Evolutionary conservation across 2,888 invertebrate genomes (phyloP).

Genomic region (Pyrocoelia pectoralis): DNA sequence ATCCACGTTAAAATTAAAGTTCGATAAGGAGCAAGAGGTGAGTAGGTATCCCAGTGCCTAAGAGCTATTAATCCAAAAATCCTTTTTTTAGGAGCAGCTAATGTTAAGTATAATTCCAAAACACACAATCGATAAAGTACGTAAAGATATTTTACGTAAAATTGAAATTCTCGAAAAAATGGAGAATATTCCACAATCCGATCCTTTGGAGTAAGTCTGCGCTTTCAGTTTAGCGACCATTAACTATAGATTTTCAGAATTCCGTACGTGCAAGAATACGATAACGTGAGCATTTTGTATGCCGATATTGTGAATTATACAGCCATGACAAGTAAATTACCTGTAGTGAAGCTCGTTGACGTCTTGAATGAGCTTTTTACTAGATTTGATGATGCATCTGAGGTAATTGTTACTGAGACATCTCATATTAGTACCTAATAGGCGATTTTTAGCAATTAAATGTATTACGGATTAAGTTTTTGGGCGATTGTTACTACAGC

Average conservation of each 20-base stretch:
- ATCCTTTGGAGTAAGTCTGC: conserved; percentile 61
- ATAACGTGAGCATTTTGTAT: conserved; percentile 88
- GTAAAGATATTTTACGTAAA: conserved; percentile 62
- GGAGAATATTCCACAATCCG: conserved; percentile 37
- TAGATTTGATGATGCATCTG: conserved; percentile 89
- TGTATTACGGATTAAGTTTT: conserved; percentile 87
- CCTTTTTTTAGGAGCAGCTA: conserved; percentile 73
- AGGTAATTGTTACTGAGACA: conserved; percentile 67
- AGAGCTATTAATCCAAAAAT: background rate
- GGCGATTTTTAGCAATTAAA: conserved; percentile 68
- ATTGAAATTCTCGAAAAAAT: conserved; percentile 59
- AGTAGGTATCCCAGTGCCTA: no score
- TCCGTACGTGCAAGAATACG: conserved; percentile 85
- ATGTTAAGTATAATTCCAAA: conserved; percentile 87
- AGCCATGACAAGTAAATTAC: conserved; percentile 81
- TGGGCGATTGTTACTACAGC: conserved; percentile 95
- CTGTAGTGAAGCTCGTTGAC: conserved; percentile 83
- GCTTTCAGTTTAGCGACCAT: no score
- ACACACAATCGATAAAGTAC: conserved; percentile 75
- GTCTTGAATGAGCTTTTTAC: conserved; percentile 91
- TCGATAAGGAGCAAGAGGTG: conserved; percentile 88
- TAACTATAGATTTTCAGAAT: no score
- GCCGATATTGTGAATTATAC: conserved; percentile 96
- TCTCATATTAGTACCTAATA: no score
- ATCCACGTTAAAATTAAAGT: conserved; percentile 80